Base-by-base conservation (phyloP, 2,888 invertebrate genomes). In the Blastobasis adustella region DNA sequence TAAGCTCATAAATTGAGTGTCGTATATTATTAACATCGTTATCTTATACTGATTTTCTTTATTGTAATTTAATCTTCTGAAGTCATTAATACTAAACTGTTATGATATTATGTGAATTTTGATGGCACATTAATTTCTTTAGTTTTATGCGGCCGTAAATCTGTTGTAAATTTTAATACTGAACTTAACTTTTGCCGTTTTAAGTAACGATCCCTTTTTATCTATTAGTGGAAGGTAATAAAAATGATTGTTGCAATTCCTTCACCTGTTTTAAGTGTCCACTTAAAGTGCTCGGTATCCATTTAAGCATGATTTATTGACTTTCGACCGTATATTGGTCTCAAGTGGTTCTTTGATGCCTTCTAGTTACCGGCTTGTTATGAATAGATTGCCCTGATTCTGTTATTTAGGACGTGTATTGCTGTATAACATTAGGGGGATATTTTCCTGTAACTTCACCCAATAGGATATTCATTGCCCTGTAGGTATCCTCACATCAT, bases 241-340 rank as follows among this genome's bases (percentile, higher is more conserved):
- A 51, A 49, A 40, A 42, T 45, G 47, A 40, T 46, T 51, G 47
- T 53, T 46, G 56, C 60, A 52, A 62, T 62, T 64, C 61, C 58
- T 54, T 59, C 69, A 76, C 72, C 71, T 72, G 71, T 57, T 64
- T 23, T 52, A 56, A 67, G 65, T 61, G 58, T 54, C 57, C 58
- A 71, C 78, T 78, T 73, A 64, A 69, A 63, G 55, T 67, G 71
- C 67, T 67, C 57, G 68, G 71, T 61, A 69, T 76, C 78, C 79
- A 73, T 77, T 81, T 82, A 71, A 66, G 67, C 65, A 69, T 80
- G 72, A 81, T 81, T 81, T 81, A 81, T 77, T 70, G 63, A 59
- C 63, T 54, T 62, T 65, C 63, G 65, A 67, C 63, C 61, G 61
- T 66, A 56, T 67, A 62, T 69, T 64, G 59, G 65, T 58, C 69